These are phyloP conservation scores for Leuctra nigra DNA, from an alignment of 2,888 invertebrate genomes.

Conservation along the genomic window DNA sequence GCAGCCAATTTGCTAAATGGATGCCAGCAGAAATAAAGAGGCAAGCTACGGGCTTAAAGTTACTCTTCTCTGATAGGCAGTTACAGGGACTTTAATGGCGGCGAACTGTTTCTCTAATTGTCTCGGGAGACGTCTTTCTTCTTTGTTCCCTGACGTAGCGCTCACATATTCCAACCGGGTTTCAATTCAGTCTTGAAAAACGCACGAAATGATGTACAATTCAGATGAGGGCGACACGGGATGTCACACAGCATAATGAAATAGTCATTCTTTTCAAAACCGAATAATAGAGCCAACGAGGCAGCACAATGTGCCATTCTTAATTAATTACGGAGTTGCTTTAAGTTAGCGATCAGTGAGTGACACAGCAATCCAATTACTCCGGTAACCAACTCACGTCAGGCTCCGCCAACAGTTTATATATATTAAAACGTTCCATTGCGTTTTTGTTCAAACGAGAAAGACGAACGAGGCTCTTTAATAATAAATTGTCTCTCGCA, in stretches of 20 bases:
- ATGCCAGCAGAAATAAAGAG: neutral
- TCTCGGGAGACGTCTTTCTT: conserved; percentile 8
- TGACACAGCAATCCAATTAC: neutral
- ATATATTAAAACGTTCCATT: neutral
- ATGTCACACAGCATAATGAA: too few relatives aligned
- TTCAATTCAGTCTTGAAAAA: too few relatives aligned
- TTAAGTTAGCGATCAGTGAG: neutral
- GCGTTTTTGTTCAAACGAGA: neutral
- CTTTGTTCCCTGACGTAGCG: neutral
- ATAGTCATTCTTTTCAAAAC: too few relatives aligned
- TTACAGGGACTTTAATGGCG: conserved; percentile 12
- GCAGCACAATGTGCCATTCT: neutral
- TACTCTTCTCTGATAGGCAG: neutral
- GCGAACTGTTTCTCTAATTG: conserved; percentile 12
- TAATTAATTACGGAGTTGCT: conserved; percentile 6
- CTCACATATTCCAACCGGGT: too few relatives aligned
- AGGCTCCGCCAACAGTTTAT: neutral
- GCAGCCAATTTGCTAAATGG: conserved; percentile 18
- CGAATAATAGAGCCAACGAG: too few relatives aligned
- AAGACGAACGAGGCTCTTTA: neutral
- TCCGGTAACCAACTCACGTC: too few relatives aligned
- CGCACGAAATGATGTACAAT: too few relatives aligned
- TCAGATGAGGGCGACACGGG: too few relatives aligned
- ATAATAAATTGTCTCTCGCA: neutral
- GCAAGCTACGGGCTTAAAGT: neutral